Evolutionary conservation across 2,797 vertebrate genomes (phyloP), one percentile per base, ranked within the genome.

Genomic region (Numenius phaeopus): DNA sequence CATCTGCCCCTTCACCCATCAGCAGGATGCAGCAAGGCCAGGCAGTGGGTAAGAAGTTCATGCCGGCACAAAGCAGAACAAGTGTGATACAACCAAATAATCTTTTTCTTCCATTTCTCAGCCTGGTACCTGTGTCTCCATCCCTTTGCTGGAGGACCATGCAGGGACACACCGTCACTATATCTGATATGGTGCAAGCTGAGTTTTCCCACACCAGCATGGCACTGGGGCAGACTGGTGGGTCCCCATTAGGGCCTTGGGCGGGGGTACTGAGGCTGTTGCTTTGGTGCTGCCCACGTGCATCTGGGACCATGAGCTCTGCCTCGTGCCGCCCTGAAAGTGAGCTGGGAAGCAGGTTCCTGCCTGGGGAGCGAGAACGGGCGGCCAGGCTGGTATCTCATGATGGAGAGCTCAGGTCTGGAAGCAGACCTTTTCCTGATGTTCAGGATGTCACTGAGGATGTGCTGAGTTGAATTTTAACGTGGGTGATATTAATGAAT

Each of bases 161-260:
- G 20, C 42, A 9, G 50, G 47, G 47, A 23, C 37, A 21, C 1
- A 2, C 30, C 10, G 0, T 19, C 13, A 0, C 34, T 17, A 0
- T 17, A 2, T 12, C 6, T 29, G 44, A 12, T 24, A 9, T 0
- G 7, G 27, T 59, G 16, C 18, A 21, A 55, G 32, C 21, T 92
- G 70, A 42, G 79, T 37, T 90, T 34, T 84, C 37, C 24, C 29
- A 40, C 46, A 42, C 39, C 57, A 39, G 6, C 0, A 6, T 11
- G 55, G 30, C 86, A 49, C 65, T 91, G 61, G 69, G 81, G 12
- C 69, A 94, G 40, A 26, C 40, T 86, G 42, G 50, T 40, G 9
- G 44, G 72, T 54, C 44, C 44, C 23, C 40, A 0, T 76, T 23
- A 58, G 26, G 47, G 14, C 32, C 19, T 55, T 1, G 2, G n/a